phyloP scores from a whole-genome alignment of 2,113 vertebrate species.

The Pongo pygmaeus region DNA sequence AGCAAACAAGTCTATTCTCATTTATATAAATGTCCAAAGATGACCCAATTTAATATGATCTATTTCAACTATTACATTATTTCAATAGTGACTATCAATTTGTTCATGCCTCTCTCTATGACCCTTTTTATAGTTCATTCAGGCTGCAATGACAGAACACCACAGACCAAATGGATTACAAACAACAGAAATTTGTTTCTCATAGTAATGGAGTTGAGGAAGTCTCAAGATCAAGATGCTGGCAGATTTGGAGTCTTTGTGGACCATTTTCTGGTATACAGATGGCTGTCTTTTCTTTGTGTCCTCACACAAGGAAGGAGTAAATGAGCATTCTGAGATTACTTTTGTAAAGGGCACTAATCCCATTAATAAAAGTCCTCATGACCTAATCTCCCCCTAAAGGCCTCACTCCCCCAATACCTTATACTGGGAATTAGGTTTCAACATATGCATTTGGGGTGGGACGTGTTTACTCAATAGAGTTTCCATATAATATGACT shows the following conservation, averaged over 20 bases:
- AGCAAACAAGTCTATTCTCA: neutral
- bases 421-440: neutral
- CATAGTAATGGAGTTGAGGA: neutral
- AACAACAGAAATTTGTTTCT: neutral
- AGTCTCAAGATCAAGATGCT: neutral
- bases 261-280: no score
- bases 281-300: neutral
- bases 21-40: neutral
- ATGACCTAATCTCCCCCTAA: neutral
- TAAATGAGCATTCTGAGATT: neutral
- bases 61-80: neutral
- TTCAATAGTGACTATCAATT: neutral
- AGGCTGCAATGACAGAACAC: no score
- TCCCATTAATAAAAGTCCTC: neutral
- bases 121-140: neutral
- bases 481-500: neutral
- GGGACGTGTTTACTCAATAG: neutral
- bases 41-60: neutral
- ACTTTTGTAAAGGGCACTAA: no score
- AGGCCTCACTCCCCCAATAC: fast-evolving
- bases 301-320: neutral
- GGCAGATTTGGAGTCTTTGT: neutral
- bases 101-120: neutral
- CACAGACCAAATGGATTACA: no score
- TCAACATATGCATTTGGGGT: no score